Conservation (phyloP, 1,140 invertebrate species). For the Drosophila persimilis region DNA sequence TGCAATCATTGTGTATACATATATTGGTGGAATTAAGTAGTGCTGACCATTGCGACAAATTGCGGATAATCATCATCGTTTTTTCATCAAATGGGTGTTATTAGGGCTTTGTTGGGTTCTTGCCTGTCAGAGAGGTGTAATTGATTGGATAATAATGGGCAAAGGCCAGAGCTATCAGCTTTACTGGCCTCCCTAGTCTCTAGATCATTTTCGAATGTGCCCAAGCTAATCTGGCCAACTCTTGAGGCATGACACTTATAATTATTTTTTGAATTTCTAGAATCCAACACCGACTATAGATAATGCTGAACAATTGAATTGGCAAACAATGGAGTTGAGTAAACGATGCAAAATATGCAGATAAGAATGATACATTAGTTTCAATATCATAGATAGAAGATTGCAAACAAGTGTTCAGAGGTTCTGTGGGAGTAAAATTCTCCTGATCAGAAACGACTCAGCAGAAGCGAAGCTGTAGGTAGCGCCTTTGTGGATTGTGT, state of each 20-base stretch:
- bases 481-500: neutral
- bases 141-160: conserved; percentile 43
- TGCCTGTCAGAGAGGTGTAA: conserved; percentile 20
- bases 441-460: neutral
- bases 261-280: neutral
- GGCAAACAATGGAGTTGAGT: conserved; percentile 33
- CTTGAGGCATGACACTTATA: neutral
- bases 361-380: conserved; percentile 34
- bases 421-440: neutral
- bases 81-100: conserved; percentile 34
- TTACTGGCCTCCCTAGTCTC: neutral
- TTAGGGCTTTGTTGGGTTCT: neutral
- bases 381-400: conserved; percentile 14
- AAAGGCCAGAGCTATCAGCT: neutral
- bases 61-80: conserved; percentile 31
- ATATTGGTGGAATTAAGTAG: no score
- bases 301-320: conserved; percentile 15
- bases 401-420: conserved; percentile 22
- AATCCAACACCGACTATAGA: no score
- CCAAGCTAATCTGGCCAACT: neutral
- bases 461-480: no score
- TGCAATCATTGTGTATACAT: conserved; percentile 6
- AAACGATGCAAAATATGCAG: conserved; percentile 20
- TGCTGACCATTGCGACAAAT: conserved; percentile 33
- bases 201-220: conserved; percentile 8